Percentiles rank a stretch among this genome's conserved stretches.
Conservation (phyloP, 92 coral and sea anemone species). For the Hydrozoanthus gracilis region DNA sequence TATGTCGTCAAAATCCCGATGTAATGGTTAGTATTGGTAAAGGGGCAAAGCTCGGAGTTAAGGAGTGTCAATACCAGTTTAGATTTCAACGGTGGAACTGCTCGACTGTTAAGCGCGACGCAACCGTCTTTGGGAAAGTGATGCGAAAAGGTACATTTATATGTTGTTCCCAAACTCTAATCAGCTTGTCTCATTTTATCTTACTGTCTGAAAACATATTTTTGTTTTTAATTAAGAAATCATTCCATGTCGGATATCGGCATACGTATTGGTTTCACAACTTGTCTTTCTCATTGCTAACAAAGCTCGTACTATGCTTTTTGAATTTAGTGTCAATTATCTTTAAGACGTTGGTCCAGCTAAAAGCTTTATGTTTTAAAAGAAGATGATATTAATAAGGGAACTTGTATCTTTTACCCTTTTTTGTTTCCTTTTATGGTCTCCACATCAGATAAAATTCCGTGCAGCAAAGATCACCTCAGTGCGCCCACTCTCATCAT, state of each 20-base stretch:
- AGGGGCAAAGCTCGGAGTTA: constrained; percentile 93
- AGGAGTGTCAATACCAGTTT: constrained; percentile 92
- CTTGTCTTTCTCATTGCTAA: constrained; percentile 36
- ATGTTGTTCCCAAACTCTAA: neutral
- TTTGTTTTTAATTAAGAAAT: neutral
- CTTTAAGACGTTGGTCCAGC: neutral
- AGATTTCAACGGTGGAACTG: constrained; percentile 95
- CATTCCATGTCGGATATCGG: neutral
- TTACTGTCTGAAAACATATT: neutral
- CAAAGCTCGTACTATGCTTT: constrained; percentile 9
- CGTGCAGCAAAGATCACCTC: neutral
- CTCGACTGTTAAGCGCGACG: constrained; percentile 89
- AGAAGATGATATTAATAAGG: no score
- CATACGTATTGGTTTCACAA: constrained; percentile 25
- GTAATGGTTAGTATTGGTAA: constrained; percentile 97
- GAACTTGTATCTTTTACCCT: no score
- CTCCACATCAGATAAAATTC: neutral
- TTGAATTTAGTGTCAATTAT: constrained; percentile 26
- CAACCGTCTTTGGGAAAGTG: constrained; percentile 94
- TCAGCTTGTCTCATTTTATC: neutral
- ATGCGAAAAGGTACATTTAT: constrained; percentile 76
- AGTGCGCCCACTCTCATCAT: neutral
- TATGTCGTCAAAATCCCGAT: constrained; percentile 94
- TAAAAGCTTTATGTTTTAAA: neutral
- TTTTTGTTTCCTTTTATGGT: neutral